Evolutionary conservation across 2,113 vertebrate genomes (phyloP), one percentile per base, ranked within the genome.

Genomic region (Uropsilus gracilis): DNA sequence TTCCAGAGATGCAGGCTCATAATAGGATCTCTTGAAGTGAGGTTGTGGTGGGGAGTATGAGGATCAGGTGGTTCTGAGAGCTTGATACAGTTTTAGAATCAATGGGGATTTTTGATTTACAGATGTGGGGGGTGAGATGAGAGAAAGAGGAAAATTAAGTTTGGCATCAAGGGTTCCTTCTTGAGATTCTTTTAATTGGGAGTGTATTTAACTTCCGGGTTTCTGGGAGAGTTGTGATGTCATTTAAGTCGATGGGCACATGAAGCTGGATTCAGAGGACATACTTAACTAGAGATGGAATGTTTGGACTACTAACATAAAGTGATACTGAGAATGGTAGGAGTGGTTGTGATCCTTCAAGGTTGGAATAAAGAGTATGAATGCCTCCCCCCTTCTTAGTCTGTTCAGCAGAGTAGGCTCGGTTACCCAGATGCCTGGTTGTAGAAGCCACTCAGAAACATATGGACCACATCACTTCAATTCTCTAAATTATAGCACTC

Each of bases 401-500:
- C 50, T 55, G n/a, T n/a, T 26, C 57, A 8, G 8, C 57, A 59
- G 5, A 59, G 16, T 30, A 50, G 37, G 11, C 63, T 59, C 59
- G 17, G 34, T 10, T 11, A 24, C 4, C 8, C 17, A 16, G 30
- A 34, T n/a, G 12, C 39, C 28, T 63, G 26, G 63, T 61, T 42
- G 28, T 66, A 46, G 39, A 14, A 83, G 71, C 18, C 18, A 68
- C 42, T n/a, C 80, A 83, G 53, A 78, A 82, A 73, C 17, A 37
- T 50, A 34, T 90, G 75, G 55, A 32, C 24, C 16, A 50, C 16
- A 28, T 68, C n/a, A 24, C 8, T 2, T 81, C 20, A 28, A 12
- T 64, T 87, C 42, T 64, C 92, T 80, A 83, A 87, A 64, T 84
- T 75, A 61, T 80, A 94, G 44, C 39, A n/a, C 16, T 85, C 61